These are phyloP conservation scores for Pseudolaguvia tuberculata DNA, from an alignment of 2,113 vertebrate genomes.

Conservation along the genomic window DNA sequence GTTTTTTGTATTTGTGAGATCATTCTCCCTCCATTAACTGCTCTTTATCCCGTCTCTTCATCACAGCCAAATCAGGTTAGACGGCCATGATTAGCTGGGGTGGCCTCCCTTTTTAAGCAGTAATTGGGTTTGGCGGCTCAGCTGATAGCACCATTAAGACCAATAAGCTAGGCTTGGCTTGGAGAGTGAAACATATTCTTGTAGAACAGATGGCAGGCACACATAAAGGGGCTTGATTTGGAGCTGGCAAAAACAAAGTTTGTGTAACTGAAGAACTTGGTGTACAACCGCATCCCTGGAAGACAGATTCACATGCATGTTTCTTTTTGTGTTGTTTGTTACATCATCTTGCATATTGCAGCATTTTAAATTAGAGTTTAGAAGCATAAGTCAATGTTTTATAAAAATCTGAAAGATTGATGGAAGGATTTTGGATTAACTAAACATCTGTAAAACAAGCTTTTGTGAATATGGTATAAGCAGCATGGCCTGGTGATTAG, in stretches of 20 bases:
- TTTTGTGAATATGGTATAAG: too few relatives aligned
- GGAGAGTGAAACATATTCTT: constrained; percentile 79
- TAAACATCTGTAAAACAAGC: background rate
- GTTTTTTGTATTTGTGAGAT: constrained; percentile 84
- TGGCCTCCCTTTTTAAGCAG: constrained; percentile 79
- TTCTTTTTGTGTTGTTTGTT: constrained; percentile 17
- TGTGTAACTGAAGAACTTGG: constrained; percentile 71
- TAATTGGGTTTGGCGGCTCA: constrained; percentile 81
- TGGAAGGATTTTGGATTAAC: background rate
- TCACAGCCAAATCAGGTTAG: constrained; percentile 79
- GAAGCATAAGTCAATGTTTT: background rate
- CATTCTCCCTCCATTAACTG: constrained; percentile 82
- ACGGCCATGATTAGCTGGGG: constrained; percentile 77
- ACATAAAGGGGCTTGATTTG: constrained; percentile 66
- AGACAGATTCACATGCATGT: constrained; percentile 9
- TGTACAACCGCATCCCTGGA: constrained; percentile 4
- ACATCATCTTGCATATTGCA: constrained; percentile 7
- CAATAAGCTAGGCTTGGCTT: constrained; percentile 79
- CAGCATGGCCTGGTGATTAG: too few relatives aligned
- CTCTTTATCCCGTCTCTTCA: constrained; percentile 82
- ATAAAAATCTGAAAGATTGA: background rate
- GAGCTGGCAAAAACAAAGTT: constrained; percentile 72
- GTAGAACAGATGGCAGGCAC: constrained; percentile 71
- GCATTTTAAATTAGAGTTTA: background rate
- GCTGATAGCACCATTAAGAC: constrained; percentile 80